Conservation (phyloP, 2,113 vertebrate species). For the Lagopus muta region DNA sequence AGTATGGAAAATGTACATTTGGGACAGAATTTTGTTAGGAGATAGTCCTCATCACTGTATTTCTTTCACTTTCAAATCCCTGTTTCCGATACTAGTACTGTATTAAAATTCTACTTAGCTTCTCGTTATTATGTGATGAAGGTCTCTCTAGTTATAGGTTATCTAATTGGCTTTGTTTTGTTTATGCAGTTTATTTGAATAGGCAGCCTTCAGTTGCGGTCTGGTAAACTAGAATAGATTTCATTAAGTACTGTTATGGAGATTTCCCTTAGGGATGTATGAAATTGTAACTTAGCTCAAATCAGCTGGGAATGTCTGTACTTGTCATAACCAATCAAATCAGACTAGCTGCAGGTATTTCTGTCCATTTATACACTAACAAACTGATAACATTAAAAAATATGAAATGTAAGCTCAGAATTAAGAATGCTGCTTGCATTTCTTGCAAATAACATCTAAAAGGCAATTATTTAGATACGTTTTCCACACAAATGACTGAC, state of each 20-base stretch:
- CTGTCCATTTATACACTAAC: conserved; percentile 54
- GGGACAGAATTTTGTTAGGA: conserved; percentile 3
- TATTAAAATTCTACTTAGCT: not conserved
- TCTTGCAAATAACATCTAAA: conserved; percentile 40
- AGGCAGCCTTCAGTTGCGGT: conserved; percentile 3
- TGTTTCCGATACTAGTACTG: not conserved
- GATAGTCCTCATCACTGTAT: not conserved
- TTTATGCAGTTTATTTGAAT: conserved; percentile 47
- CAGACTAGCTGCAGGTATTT: conserved; percentile 60
- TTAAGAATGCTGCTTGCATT: not conserved
- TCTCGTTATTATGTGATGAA: not conserved
- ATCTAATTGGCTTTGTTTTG: conserved; percentile 19
- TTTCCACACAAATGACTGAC: not conserved
- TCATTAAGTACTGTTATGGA: conserved; percentile 8
- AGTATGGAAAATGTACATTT: conserved; percentile 13
- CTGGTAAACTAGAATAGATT: conserved; percentile 45
- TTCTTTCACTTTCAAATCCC: conserved; percentile 6
- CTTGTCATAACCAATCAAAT: conserved; percentile 57
- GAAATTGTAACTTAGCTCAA: conserved; percentile 58
- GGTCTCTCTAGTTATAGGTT: not conserved
- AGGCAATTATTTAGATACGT: conserved; percentile 46
- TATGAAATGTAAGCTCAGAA: conserved; percentile 24
- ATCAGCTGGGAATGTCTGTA: conserved; percentile 59
- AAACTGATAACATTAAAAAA: conserved; percentile 18
- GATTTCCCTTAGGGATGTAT: conserved; percentile 43